Conservation (phyloP, 2,888 invertebrate species). For the Palloptera scutellata region DNA sequence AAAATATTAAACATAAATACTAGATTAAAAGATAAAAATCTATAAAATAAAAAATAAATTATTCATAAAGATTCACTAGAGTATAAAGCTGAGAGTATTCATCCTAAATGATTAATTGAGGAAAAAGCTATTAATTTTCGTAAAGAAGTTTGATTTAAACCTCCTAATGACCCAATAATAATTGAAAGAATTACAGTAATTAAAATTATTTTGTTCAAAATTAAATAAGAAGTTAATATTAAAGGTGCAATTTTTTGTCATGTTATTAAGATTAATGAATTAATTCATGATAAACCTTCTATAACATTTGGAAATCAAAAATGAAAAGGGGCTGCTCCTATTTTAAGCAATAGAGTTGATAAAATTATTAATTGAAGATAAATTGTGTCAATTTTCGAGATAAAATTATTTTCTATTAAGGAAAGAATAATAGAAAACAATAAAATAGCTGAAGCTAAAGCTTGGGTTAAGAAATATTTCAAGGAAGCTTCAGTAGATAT, state of each 20-base stretch:
- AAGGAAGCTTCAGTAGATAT: slow-evolving; percentile 67
- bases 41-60: slow-evolving; percentile 43
- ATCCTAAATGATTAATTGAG: slow-evolving; percentile 72
- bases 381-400: slow-evolving; percentile 67
- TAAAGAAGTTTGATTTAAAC: slow-evolving; percentile 67
- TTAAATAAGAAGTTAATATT: slow-evolving; percentile 37
- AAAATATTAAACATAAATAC: slow-evolving; percentile 14
- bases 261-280: slow-evolving; percentile 66
- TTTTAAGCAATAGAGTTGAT: slow-evolving; percentile 67
- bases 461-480: slow-evolving; percentile 71
- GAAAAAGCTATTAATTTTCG: slow-evolving; percentile 71
- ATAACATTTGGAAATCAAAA: slow-evolving; percentile 71
- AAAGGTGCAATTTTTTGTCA: slow-evolving; percentile 66
- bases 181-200: slow-evolving; percentile 53
- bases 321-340: slow-evolving; percentile 69
- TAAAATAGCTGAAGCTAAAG: slow-evolving; percentile 68
- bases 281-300: slow-evolving; percentile 69
- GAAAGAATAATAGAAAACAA: slow-evolving; percentile 65
- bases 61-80: slow-evolving; percentile 65
- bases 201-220: slow-evolving; percentile 39
- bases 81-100: slow-evolving; percentile 66
- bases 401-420: slow-evolving; percentile 58
- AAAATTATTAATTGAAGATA: slow-evolving; percentile 55
- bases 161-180: slow-evolving; percentile 66
- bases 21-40: slow-evolving; percentile 26